Conservation (phyloP, 2,888 invertebrate species). For the Rhopalosiphum nymphaeae region DNA sequence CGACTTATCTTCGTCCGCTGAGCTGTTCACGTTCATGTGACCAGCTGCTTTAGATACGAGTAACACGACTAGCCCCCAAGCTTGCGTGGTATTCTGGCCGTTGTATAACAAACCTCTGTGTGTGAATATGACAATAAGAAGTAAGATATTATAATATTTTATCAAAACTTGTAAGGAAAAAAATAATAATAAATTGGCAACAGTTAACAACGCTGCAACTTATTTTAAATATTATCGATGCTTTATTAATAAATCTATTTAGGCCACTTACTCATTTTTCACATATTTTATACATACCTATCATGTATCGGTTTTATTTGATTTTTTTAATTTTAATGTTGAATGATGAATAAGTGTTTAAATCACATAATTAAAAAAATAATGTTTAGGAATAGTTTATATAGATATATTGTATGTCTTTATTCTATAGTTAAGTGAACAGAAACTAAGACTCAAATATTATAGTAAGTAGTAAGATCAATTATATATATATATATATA, state of each 20-base stretch:
- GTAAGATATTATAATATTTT: not conserved
- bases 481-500: too few species aligned
- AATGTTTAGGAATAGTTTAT: too few species aligned
- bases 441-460: too few species aligned
- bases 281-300: too few species aligned
- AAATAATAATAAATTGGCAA: not conserved
- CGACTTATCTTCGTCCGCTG: slow-evolving; percentile 83
- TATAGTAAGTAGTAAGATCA: too few species aligned
- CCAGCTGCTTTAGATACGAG: slow-evolving; percentile 94
- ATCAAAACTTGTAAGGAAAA: not conserved
- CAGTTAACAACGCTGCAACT: not conserved
- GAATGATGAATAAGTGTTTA: not conserved
- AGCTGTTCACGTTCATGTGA: slow-evolving; percentile 82
- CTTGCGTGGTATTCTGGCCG: slow-evolving; percentile 93
- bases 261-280: not conserved
- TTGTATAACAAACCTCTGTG: slow-evolving; percentile 87
- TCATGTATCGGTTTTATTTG: too few species aligned
- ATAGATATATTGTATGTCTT: too few species aligned
- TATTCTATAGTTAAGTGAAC: too few species aligned
- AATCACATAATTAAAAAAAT: too few species aligned
- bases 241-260: not conserved
- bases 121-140: not conserved
- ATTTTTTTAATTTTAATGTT: too few species aligned
- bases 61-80: slow-evolving; percentile 92
- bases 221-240: not conserved